These are phyloP conservation scores for Yponomeuta evonymella DNA, from an alignment of 2,888 invertebrate species.

Conservation along the genomic window DNA sequence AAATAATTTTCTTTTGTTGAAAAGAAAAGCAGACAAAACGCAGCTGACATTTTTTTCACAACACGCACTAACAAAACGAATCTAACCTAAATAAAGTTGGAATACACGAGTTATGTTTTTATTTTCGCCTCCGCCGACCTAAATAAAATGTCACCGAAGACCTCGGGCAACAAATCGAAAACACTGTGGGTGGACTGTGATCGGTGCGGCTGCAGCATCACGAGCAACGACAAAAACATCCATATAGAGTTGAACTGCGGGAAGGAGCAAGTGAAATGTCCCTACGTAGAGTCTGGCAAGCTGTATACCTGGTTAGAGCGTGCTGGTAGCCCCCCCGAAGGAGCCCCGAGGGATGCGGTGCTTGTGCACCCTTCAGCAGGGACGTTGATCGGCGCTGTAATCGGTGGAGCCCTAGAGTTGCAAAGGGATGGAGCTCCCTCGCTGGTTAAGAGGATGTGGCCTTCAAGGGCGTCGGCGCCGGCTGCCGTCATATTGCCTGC, in stretches of 20 bases:
- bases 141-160: background rate
- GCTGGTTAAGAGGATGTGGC: constrained; percentile 65
- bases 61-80: background rate
- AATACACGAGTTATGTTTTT: too few relatives aligned
- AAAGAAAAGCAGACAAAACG: background rate
- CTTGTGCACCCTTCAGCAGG: constrained; percentile 61
- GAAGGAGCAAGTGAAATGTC: constrained; percentile 62
- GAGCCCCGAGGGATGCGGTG: constrained; percentile 56
- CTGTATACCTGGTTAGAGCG: constrained; percentile 59
- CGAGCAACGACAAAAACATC: constrained; percentile 73
- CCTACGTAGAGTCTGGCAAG: constrained; percentile 48
- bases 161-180: constrained; percentile 46
- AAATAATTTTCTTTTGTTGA: background rate
- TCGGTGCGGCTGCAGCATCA: constrained; percentile 72
- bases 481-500: constrained; percentile 63
- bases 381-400: constrained; percentile 54
- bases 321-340: constrained; percentile 47
- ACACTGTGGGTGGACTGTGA: constrained; percentile 80
- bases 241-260: constrained; percentile 74
- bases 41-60: background rate
- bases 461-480: constrained; percentile 59
- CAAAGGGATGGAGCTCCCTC: constrained; percentile 52
- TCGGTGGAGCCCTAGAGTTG: constrained; percentile 54
- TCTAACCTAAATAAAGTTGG: background rate
- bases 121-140: background rate